Evolutionary conservation across 2,797 vertebrate species (phyloP), one percentile per base, ranked within the genome.

Genomic region (Tympanoctomys barrerae): DNA sequence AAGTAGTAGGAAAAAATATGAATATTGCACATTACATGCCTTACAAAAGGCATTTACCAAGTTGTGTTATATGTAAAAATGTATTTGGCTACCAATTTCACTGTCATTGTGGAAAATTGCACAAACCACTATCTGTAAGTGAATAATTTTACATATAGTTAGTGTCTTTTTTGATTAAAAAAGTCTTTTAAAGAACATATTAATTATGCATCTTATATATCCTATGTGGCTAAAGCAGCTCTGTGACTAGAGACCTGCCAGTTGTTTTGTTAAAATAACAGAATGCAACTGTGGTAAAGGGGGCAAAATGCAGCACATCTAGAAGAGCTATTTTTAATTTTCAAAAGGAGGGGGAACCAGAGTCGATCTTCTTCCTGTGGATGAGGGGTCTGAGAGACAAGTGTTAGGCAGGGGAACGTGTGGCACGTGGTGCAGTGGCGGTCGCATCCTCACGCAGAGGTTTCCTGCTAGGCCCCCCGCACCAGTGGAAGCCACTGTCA

Each of bases 71-170:
- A 64, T 3, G 54, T 14, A 95, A 96, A 82, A 97, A 96, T 87
- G 83, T 68, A 75, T 82, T 95, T 96, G 96, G 92, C 54, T 93
- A 46, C 85, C 96, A 94, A 95, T 78, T 94, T 95, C 85, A 95
- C 81, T 94, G 96, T 96, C 95, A 94, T 90, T 94, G 94, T 70
- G 94, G 94, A 92, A 97, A 96, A 83, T 83, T 90, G 70, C 95
- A 94, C 4, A 49, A 94, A 61, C 62, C 10, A 90, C 0, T 94
- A 93, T 90, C 66, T 92, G 39, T 95, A 91, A 94, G 36, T 93
- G 54, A 78, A 97, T 96, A 89, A 75, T 98, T 98, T 98, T 96
- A 88, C 36, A 26, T 97, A 85, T 92, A 97, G 95, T 98, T 97
- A 94, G 70, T 98, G 87, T 97, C 77, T 79, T 97, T 97, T 97